Base-by-base conservation (phyloP, 2,797 vertebrate genomes). In the Gymnothorax javanicus region DNA sequence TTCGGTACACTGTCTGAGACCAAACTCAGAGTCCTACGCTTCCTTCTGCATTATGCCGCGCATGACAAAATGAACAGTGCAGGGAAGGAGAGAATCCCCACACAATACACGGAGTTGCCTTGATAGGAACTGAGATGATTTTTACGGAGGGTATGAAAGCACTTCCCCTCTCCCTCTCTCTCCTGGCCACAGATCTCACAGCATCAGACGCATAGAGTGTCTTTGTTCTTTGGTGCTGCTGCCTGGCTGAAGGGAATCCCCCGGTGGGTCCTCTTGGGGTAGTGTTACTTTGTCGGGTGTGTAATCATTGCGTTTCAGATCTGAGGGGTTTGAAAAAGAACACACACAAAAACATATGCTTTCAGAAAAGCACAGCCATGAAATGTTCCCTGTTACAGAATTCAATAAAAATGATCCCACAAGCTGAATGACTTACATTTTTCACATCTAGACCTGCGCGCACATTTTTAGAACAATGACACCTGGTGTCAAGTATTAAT, bases 251-350 rank as follows among this genome's bases (percentile, higher is more conserved):
- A 95, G 94, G 79, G 94, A 94, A 88, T 95, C 79, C 91, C 97
- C 97, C 85, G 97, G 93, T 86, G 96, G 94, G 91, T 98, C 98
- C 0, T 98, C 98, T 86, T 98, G 98, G 91, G 97, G 96, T 91
- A 99, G 96, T 2, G 95, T 94, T 82, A 97, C 95, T 93, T 99
- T 99, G 91, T 99, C 98, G n/a, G 98, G 98, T 0, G 98, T 99
- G 93, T 99, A 99, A 88, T 99, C 98, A 0, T 99, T 99, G 88
- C 98, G 95, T 95, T 98, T 99, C 91, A 99, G 94, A 93, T 99
- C 98, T 99, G 92, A 13, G 81, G 67, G 8, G 13, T 62, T 64
- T 12, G 56, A 15, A 7, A 50, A n/a, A 2, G 79, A n/a, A 69
- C 15, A 62, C 4, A 50, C 20, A n/a, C 81, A 2, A 7, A 25